These are phyloP conservation scores for Tetrao urogallus DNA, from an alignment of 2,113 vertebrate species.

Conservation along the genomic window DNA sequence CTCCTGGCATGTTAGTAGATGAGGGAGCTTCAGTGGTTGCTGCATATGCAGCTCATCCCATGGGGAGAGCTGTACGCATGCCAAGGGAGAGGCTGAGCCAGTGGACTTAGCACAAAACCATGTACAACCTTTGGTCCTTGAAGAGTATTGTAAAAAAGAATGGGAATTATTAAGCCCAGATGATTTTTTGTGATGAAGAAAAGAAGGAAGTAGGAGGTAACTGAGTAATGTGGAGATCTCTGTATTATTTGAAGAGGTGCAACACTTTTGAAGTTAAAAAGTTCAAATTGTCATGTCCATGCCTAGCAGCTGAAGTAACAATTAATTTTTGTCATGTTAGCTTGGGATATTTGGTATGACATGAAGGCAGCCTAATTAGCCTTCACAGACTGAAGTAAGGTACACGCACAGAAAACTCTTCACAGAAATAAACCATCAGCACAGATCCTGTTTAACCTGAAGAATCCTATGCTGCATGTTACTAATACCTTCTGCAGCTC, in stretches of 20 bases:
- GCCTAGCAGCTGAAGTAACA: neutral
- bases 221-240: neutral
- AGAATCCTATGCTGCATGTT: neutral
- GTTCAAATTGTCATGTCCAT: neutral
- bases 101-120: neutral
- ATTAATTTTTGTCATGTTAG: constrained; percentile 13
- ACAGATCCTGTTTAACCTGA: neutral
- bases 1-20: neutral
- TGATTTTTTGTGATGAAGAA: neutral
- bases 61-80: neutral
- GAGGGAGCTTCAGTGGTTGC: neutral
- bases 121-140: neutral
- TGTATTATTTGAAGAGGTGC: neutral
- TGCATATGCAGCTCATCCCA: neutral
- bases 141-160: neutral
- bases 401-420: neutral
- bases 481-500: neutral
- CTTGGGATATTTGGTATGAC: neutral
- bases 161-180: neutral
- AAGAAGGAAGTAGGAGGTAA: constrained; percentile 10
- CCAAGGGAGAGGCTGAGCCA: neutral
- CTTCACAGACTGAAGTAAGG: neutral
- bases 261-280: neutral
- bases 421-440: neutral
- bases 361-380: neutral